Base-by-base conservation (phyloP, 2,797 vertebrate genomes). In the Arctocebus calabarensis region DNA sequence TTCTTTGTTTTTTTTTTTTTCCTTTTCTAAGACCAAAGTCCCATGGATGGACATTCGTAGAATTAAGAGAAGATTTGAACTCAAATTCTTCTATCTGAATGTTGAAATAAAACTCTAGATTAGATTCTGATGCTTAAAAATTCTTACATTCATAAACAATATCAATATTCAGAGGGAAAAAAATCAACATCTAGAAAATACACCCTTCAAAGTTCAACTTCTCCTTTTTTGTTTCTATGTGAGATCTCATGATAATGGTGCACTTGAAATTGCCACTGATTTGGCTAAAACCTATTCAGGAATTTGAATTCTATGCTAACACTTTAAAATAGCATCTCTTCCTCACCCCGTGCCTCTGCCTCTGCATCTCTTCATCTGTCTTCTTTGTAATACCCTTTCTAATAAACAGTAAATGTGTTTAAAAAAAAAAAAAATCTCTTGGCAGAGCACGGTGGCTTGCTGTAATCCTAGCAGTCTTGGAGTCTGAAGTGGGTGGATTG, bases 271-370 rank as follows among this genome's bases (percentile, higher is more conserved):
- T 70, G 22, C 84, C n/a, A 61, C 34, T 86, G 29, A 52, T 20
- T 88, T 48, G 64, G 59, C 57, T 92, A 77, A 73, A 86, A 83
- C 16, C 32, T 64, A 62, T 55, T 75, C 27, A 82, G 81, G 27
- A 88, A 57, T 91, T 94, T 91, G 57, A 82, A 75, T 91, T 85
- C 48, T 94, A 45, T 62, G 64, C 52, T 78, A 40, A 79, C 5
- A 61, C n/a, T 3, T 59, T 84, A 78, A 96, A 62, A 62, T 7
- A 71, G 32, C 34, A 61, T 48, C 13, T 14, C 48, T 48, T 48
- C 40, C 40, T 40, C 40, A 40, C 40, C 40, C 40, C 40, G 40
- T 40, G 40, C 40, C 40, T 40, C 40, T 40, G 40, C 40, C 40
- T 40, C 3, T 40, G 40, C 40, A 40, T 40, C 40, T 40, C 40